Evolutionary conservation across 37 sponge, comb jelly and placozoan genomes (phyloP).

Genomic region (Eunapius fragilis): DNA sequence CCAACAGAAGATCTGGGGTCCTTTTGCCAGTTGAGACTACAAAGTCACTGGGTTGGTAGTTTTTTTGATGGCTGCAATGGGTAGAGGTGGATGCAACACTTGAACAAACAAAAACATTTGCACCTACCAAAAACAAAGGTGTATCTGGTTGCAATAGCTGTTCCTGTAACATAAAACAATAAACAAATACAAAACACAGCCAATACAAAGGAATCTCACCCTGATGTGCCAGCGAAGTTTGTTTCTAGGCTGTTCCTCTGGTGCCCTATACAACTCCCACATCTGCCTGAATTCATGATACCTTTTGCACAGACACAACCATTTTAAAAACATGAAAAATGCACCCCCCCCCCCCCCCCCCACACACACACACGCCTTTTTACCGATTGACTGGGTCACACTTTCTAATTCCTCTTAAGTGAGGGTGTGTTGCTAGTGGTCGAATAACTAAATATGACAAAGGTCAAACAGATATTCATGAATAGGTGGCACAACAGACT

Average conservation of each 20-base stretch:
- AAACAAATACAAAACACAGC: not conserved
- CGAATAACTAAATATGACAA: conserved; percentile 53
- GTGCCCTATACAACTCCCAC: conserved; percentile 65
- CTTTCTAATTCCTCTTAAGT: conserved; percentile 58
- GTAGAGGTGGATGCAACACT: not conserved
- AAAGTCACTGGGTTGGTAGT: conserved; percentile 31
- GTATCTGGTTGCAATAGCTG: conserved; percentile 62
- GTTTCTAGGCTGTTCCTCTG: conserved; percentile 69
- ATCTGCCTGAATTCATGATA: conserved; percentile 76
- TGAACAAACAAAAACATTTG: not conserved
- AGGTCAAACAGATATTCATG: no score
- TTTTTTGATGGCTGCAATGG: conserved; percentile 31
- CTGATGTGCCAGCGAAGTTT: conserved; percentile 80
- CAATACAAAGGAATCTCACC: conserved; percentile 15
- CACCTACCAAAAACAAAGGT: conserved; percentile 46
- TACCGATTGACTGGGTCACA: conserved; percentile 68
- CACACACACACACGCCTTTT: not conserved
- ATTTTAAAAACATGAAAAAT: not conserved
- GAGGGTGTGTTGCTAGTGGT: conserved; percentile 57
- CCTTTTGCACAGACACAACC: conserved; percentile 12
- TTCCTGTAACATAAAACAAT: conserved; percentile 23
- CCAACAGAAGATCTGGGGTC: conserved; percentile 61
- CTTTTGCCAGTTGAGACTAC: conserved; percentile 77
- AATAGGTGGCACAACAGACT: not conserved
- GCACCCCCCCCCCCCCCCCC: no score